Base-by-base conservation (phyloP, 2,888 invertebrate species). In the Diaperis boleti region DNA sequence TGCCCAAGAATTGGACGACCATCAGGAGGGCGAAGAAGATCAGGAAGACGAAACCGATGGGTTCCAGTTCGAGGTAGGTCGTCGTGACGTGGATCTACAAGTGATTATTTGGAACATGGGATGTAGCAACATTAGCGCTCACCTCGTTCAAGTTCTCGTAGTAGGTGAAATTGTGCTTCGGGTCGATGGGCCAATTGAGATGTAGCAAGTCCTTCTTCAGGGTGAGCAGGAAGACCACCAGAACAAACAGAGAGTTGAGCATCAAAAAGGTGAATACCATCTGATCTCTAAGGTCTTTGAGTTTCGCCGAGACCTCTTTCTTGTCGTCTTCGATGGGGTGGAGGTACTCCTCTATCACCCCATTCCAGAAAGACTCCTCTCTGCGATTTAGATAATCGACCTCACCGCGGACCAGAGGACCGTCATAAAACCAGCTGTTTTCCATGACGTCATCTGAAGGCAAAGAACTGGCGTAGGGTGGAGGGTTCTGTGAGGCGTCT, bases 301-400 rank as follows among this genome's bases (percentile, higher is more conserved):
- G 79, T 11, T 85, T 85, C 59, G 76, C 70, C n/a, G 80, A 81
- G 2, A 79, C 71, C 64, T 75, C 68, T 29, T 71, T 69, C 83
- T 87, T 84, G 74, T 88, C 85, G 57, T 87, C 85, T 71, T 88
- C 88, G 47, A 92, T 84, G 0, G 94, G 94, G 71, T 87, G 84
- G 13, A 95, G 83, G 79, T 95, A 93, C 74, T 88, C 88, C 41
- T 86, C 86, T 52, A 95, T 88, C 50, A 95, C 80, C 50, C 89
- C 88, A 56, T 85, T 85, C 93, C 94, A 95, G 81, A 95, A 95
- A 13, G 82, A 81, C 45, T 86, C 85, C 78, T 95, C 94, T 35
- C 85, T 82, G 8, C 86, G 83, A 0, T 86, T 81, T 33, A 95
- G 81, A 72, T 86, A 88, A 31, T 88, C 88, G 1, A 89, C 84